Evolutionary conservation across 2,797 vertebrate genomes (phyloP).

Genomic region (Rhynchotus rufescens): DNA sequence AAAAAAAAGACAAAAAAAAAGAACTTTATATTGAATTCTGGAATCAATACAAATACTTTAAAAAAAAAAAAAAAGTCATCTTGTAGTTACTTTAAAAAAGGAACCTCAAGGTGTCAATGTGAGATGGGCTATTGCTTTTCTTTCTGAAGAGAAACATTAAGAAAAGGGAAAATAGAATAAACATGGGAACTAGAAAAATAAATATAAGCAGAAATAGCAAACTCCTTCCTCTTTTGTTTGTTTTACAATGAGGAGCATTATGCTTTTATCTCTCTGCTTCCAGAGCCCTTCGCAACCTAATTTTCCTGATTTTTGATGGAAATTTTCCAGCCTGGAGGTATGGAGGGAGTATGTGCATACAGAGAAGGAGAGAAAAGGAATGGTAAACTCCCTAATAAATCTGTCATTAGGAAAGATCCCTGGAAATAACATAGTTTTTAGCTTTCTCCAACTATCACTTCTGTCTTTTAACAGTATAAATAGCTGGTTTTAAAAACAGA

Average conservation of each 20-base stretch:
- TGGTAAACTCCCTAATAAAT: constrained; percentile 73
- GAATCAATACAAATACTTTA: not conserved
- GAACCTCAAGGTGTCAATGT: not conserved
- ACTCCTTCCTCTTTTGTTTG: not conserved
- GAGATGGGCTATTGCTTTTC: not conserved
- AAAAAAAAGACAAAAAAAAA: not conserved
- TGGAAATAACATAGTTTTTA: constrained; percentile 38
- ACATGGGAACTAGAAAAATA: not conserved
- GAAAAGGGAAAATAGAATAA: not conserved
- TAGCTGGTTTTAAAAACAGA: constrained; percentile 41
- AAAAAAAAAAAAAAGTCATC: no score
- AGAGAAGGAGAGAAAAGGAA: constrained; percentile 37
- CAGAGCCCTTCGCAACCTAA: not conserved
- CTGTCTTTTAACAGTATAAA: constrained; percentile 63
- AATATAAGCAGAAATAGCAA: not conserved
- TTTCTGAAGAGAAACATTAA: not conserved
- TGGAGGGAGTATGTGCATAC: not conserved
- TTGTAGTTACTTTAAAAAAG: not conserved
- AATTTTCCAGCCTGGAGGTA: constrained; percentile 17
- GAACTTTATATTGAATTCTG: not conserved
- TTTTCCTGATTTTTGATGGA: constrained; percentile 36
- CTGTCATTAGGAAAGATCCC: constrained; percentile 33
- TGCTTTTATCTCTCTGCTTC: not conserved
- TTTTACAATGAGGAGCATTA: not conserved
- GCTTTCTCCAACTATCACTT: constrained; percentile 52